Evolutionary conservation across 1,140 invertebrate species (phyloP).

Genomic region (Bradysia coprophila): DNA sequence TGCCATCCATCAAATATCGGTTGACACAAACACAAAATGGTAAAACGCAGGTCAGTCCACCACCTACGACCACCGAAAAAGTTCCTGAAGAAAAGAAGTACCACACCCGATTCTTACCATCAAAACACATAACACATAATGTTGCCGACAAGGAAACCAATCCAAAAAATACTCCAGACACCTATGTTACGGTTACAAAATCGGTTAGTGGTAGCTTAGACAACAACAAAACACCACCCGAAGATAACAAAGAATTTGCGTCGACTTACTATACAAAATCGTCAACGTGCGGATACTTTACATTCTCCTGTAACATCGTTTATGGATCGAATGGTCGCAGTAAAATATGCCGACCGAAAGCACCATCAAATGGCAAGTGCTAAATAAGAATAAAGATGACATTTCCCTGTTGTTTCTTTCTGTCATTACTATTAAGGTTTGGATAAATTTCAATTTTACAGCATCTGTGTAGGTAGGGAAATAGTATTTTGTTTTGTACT

Average conservation of each 20-base stretch:
- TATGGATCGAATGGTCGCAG: constrained; percentile 53
- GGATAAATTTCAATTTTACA: too few relatives aligned
- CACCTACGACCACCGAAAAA: constrained; percentile 13
- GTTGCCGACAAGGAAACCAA: constrained; percentile 9
- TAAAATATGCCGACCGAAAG: constrained; percentile 61
- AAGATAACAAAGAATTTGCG: constrained; percentile 41
- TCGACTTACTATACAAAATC: constrained; percentile 68
- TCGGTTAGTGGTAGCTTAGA: constrained; percentile 51
- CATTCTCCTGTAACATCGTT: constrained; percentile 61
- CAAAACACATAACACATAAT: constrained; percentile 5
- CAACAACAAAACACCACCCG: constrained; percentile 27
- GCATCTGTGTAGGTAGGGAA: too few relatives aligned
- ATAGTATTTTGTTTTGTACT: too few relatives aligned
- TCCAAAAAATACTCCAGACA: constrained; percentile 25
- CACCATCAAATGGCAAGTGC: constrained; percentile 21
- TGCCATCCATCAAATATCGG: constrained; percentile 11
- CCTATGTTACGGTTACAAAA: constrained; percentile 53
- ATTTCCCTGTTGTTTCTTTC: too few relatives aligned
- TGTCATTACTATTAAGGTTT: too few relatives aligned
- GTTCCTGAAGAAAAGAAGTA: constrained; percentile 23
- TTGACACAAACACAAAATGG: constrained; percentile 21
- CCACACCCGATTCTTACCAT: constrained; percentile 17
- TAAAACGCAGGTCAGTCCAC: constrained; percentile 11
- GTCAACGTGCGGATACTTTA: constrained; percentile 68
- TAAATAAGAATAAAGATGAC: constrained; percentile 5